A percentile compares a stretch with the other conserved stretches of the same genome.
phyloP scores from a whole-genome alignment of 64 coral and sea anemone species.

The Stichodactyla mertensii region DNA sequence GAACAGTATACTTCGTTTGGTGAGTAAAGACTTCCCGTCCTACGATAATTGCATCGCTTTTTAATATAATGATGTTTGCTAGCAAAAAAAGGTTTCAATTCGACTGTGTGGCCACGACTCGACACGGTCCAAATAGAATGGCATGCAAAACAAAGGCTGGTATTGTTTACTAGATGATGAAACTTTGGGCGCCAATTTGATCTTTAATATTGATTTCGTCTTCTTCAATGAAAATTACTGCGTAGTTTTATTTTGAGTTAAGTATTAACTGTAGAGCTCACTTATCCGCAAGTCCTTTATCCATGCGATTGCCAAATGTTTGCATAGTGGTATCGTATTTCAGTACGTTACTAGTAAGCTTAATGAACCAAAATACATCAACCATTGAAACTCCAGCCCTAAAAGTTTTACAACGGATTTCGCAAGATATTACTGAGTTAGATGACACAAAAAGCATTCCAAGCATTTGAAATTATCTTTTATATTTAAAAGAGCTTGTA shows the following conservation, averaged over 20 bases:
- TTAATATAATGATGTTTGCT: neutral
- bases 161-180: neutral
- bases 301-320: neutral
- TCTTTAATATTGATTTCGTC: neutral
- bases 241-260: neutral
- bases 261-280: neutral
- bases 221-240: constrained; percentile 2
- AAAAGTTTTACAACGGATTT: neutral
- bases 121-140: neutral
- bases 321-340: neutral
- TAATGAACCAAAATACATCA: neutral
- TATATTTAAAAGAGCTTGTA: neutral
- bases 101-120: neutral
- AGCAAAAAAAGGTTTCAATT: neutral
- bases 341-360: neutral
- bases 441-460: neutral
- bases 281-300: neutral
- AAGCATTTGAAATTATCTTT: neutral
- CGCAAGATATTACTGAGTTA: neutral
- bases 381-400: neutral
- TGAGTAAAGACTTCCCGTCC: constrained; percentile 32
- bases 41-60: neutral
- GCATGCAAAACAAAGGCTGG: neutral
- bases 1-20: constrained; percentile 97
- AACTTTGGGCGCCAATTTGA: constrained; percentile 9